Evolutionary conservation across 2,888 invertebrate species (phyloP), one percentile per base, ranked within the genome.

Genomic region (Zhengitettix transpicula): DNA sequence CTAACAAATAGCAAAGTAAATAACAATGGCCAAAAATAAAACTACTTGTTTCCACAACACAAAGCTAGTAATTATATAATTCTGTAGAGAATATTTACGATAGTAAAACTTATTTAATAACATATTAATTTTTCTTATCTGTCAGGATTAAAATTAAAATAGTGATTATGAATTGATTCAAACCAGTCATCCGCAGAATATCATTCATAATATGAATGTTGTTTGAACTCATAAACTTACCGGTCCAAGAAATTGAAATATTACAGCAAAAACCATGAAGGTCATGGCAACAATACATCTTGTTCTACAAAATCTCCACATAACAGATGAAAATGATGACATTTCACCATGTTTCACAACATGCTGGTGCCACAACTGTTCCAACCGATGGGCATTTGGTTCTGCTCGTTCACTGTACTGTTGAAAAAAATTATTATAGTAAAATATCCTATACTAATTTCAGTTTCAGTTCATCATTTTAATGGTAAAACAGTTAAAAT

Each of bases 241-340:
- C 17, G 74, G 73, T 42, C 70, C 72, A 47, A 73, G 58, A 64
- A 75, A 74, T 61, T 71, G 70, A 52, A 70, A 66, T 40, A 68
- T 62, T n/a, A 68, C 68, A 47, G 68, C 67, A 28, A 70, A 54
- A n/a, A 69, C 60, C 65, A 69, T 69, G 10, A 71, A 60, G 8
- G 71, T 52, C 56, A 71, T 68, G 42, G 71, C 67, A 40, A 72
- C 65, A 56, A 69, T 66, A 51, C 72, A 63, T 40, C 73, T 65
- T 9, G 72, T 73, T 59, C 67, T 67, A 57, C 71, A 67, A 56
- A 73, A 71, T 51, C 67, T 61, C 66, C 69, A 68, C 8, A 72
- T 66, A 10, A 69, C 71, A 28, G 69, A 62, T n/a, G 67, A 66
- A 58, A 74, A 68, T 10, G 72, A 72, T 0, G 73, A 71, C 28